These are phyloP conservation scores for Carettochelys insculpta DNA, from an alignment of 2,113 vertebrate genomes.

Conservation along the genomic window DNA sequence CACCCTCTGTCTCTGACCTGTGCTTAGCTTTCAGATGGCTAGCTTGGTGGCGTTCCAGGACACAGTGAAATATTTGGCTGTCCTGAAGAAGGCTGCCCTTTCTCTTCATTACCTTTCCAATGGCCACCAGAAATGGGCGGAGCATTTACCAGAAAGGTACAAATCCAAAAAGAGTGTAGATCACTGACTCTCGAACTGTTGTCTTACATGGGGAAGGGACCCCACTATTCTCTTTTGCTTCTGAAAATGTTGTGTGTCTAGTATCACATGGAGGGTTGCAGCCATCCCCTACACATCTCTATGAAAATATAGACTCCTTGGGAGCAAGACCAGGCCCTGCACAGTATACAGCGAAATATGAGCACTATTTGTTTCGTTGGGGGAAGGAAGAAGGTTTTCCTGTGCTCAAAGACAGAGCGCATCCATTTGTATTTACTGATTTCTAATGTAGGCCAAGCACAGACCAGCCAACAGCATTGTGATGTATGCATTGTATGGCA, in stretches of 20 bases:
- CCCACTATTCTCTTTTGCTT: neutral
- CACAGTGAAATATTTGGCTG: constrained; percentile 80
- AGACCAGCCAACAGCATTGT: neutral
- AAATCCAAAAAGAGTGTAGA: neutral
- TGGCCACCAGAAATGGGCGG: constrained; percentile 93
- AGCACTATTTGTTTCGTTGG: neutral
- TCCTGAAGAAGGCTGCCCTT: constrained; percentile 86
- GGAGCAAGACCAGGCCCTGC: neutral
- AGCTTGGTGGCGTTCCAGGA: constrained; percentile 88
- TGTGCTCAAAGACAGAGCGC: neutral
- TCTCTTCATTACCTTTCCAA: constrained; percentile 93
- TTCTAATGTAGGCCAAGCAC: neutral
- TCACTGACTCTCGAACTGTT: neutral
- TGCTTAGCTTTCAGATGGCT: constrained; percentile 87
- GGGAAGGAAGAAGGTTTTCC: neutral
- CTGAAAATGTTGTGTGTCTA: neutral
- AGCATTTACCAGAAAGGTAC: constrained; percentile 92
- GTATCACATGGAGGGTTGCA: neutral
- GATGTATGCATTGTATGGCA: neutral
- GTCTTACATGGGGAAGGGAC: neutral
- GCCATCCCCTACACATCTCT: neutral
- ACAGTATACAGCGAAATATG: neutral
- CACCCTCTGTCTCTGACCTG: neutral
- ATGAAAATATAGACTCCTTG: neutral
- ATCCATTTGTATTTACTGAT: neutral